Percentiles rank a stretch among this genome's conserved stretches.
Conservation (phyloP, 2,888 invertebrate genomes). For the Erynnis tages region DNA sequence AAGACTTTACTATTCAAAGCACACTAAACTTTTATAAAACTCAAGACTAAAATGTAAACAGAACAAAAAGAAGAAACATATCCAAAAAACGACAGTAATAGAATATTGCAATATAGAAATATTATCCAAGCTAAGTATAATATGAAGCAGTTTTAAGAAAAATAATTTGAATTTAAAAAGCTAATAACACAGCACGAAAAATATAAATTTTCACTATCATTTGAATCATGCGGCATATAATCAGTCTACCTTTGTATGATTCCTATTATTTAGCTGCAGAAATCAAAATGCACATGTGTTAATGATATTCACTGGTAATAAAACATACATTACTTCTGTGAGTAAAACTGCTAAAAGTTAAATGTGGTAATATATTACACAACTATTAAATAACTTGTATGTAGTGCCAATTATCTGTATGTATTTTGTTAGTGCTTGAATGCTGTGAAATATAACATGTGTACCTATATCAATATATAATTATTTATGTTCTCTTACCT, state of each 20-base stretch:
- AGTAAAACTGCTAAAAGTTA: conserved; percentile 14
- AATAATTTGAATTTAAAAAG: conserved; percentile 4
- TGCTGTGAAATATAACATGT: conserved; percentile 42
- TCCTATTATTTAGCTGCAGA: conserved; percentile 83
- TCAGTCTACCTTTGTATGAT: conserved; percentile 79
- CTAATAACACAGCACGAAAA: conserved; percentile 7
- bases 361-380: conserved; percentile 14
- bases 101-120: no score
- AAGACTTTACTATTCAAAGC: neutral
- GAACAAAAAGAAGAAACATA: neutral
- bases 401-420: conserved; percentile 26
- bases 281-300: conserved; percentile 75
- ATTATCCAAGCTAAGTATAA: neutral
- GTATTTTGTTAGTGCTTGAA: conserved; percentile 48
- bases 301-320: conserved; percentile 52
- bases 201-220: conserved; percentile 2
- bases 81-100: neutral
- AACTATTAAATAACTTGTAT: conserved; percentile 4
- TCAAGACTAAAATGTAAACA: neutral
- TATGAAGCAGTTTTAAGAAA: neutral
- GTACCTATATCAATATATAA: conserved; percentile 11
- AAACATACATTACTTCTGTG: conserved; percentile 25
- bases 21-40: neutral
- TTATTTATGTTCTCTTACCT: conserved; percentile 82
- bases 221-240: conserved; percentile 50